Evolutionary conservation across 2,113 vertebrate species (phyloP).

Genomic region (Marmota monax): DNA sequence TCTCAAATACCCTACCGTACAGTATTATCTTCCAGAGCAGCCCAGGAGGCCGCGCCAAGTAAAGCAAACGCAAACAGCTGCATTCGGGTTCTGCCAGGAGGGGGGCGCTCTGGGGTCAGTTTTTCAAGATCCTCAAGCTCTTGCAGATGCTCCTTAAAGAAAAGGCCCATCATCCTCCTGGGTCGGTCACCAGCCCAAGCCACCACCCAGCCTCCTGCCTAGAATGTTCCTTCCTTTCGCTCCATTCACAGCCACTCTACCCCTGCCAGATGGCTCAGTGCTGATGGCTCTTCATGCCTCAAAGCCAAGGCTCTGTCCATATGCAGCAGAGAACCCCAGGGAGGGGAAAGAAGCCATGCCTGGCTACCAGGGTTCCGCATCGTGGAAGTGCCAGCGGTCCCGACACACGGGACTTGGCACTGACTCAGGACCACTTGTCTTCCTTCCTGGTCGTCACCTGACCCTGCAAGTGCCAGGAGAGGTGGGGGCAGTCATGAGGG

Average conservation of each 20-base stretch:
- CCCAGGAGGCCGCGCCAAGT: neutral
- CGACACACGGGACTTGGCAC: neutral
- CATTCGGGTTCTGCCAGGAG: neutral
- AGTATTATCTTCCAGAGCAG: neutral
- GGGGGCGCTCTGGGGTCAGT: neutral
- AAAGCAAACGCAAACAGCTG: neutral
- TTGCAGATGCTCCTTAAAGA: neutral
- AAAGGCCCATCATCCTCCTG: neutral
- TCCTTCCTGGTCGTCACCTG: neutral
- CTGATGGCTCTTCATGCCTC: neutral
- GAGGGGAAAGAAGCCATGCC: no score
- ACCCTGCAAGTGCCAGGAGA: neutral
- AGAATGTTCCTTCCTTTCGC: neutral
- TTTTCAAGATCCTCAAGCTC: neutral
- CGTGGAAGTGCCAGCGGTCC: accelerated
- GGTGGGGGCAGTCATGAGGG: neutral
- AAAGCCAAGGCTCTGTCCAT: neutral
- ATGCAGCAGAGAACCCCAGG: neutral
- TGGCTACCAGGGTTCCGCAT: neutral
- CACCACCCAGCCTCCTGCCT: neutral
- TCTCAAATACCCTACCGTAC: neutral
- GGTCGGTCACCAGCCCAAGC: neutral
- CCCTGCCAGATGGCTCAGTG: accelerated
- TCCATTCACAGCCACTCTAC: neutral
- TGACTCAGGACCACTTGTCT: neutral